Evolutionary conservation across 2,888 invertebrate genomes (phyloP).

Genomic region (Drosophila tanythrix): DNA sequence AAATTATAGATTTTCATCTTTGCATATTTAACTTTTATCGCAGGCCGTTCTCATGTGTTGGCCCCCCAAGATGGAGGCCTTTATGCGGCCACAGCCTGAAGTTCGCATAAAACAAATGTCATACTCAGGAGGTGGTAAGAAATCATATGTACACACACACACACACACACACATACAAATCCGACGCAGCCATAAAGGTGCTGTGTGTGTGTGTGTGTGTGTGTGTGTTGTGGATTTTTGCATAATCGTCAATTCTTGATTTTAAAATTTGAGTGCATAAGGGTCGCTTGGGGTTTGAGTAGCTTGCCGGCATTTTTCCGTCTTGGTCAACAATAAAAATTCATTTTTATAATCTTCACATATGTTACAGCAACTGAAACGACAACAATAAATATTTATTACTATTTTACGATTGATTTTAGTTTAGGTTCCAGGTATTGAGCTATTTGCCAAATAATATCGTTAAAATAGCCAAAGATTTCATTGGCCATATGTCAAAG

Average conservation of each 20-base stretch:
- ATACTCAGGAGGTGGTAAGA: constrained; percentile 67
- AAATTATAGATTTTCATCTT: constrained; percentile 80
- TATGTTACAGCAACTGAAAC: constrained; percentile 56
- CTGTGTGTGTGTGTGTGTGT: constrained; percentile 28
- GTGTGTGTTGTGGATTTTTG: constrained; percentile 66
- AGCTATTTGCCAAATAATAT: constrained; percentile 62
- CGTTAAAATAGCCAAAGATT: constrained; percentile 37
- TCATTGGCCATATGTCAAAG: constrained; percentile 1
- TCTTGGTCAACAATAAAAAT: constrained; percentile 75
- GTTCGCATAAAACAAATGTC: constrained; percentile 77
- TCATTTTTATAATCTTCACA: constrained; percentile 77
- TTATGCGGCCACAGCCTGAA: constrained; percentile 71
- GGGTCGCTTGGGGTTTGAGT: constrained; percentile 8
- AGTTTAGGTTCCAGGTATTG: constrained; percentile 46
- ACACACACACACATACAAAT: constrained; percentile 33
- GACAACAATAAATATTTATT: constrained; percentile 73
- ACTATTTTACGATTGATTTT: constrained; percentile 77
- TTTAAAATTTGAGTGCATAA: constrained; percentile 65
- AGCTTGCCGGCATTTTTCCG: constrained; percentile 15
- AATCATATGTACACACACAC: constrained; percentile 46
- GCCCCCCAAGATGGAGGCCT: constrained; percentile 46
- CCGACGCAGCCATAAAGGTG: constrained; percentile 63
- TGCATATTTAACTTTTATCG: constrained; percentile 81
- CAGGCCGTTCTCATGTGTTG: constrained; percentile 68
- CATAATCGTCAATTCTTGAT: constrained; percentile 80